Evolutionary conservation across 1,140 invertebrate species (phyloP), one percentile per base, ranked within the genome.

Genomic region (Trichoplusia ni): DNA sequence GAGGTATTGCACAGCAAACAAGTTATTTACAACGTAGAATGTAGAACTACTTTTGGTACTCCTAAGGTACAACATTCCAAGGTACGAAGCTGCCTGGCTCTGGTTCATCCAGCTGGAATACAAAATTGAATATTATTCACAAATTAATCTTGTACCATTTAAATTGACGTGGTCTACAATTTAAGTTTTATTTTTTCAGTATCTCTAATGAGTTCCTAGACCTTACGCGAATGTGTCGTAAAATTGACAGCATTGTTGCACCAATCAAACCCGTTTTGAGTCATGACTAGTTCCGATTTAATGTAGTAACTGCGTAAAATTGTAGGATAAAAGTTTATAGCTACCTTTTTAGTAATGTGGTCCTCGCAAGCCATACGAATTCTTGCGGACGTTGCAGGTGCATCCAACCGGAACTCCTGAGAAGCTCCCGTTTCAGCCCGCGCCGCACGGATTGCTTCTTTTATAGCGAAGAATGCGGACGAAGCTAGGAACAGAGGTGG

Each of bases 281-380:
- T n/a, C n/a, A n/a, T n/a, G n/a, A n/a, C n/a, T n/a, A n/a, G n/a
- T n/a, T n/a, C 1, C 5, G n/a, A 8, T 9, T 6, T 11, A 7
- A 37, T 2, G n/a, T 5, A 37, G 5, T 2, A 13, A n/a, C n/a
- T 4, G n/a, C 33, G n/a, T 2, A 4, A 4, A 9, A 11, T 6
- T 8, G 2, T 37, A 11, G 11, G 33, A 7, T 37, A 37, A 11
- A 7, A 33, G n/a, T n/a, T n/a, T n/a, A 18, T 18, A 18, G 0
- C 77, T 92, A 97, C 96, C 92, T 95, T 93, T 59, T 92, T 82
- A n/a, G 95, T 97, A 33, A 99, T 94, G 69, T 95, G 82, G 89
- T 99, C 98, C 62, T 93, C 89, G 79, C 98, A 99, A 14, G 96
- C 95, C 94, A 98, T 95, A 40, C 98, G 93, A 71, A 99, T 98